Conservation (phyloP, 2,888 invertebrate species). For the Atrina japonica region DNA sequence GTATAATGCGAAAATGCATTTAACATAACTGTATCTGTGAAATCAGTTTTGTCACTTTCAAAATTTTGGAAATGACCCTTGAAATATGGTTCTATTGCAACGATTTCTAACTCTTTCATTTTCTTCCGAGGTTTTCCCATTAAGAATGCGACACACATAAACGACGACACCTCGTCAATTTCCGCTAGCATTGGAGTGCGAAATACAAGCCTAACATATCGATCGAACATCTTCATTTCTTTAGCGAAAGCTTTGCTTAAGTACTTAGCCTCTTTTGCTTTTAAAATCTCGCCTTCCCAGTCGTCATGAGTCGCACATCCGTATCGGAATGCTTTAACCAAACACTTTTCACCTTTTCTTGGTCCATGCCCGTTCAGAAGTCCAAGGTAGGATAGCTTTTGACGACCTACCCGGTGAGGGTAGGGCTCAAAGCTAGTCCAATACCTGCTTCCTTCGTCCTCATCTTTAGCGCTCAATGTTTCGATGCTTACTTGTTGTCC, state of each 20-base stretch:
- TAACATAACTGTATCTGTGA: constrained; percentile 46
- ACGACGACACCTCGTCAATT: constrained; percentile 66
- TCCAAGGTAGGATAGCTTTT: constrained; percentile 63
- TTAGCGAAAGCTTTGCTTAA: constrained; percentile 48
- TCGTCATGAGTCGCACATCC: constrained; percentile 54
- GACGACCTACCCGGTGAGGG: constrained; percentile 57
- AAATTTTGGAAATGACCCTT: constrained; percentile 59
- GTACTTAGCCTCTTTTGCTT: constrained; percentile 48
- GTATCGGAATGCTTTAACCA: constrained; percentile 64
- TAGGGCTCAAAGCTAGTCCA: constrained; percentile 63
- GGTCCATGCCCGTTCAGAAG: constrained; percentile 66
- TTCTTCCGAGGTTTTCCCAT: constrained; percentile 59
- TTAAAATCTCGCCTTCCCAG: constrained; percentile 54
- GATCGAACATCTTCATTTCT: constrained; percentile 37
- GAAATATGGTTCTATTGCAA: constrained; percentile 62
- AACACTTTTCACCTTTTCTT: constrained; percentile 63
- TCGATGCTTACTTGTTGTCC: constrained; percentile 62
- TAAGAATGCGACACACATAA: constrained; percentile 59
- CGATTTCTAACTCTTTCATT: constrained; percentile 57
- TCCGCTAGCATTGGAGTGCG: constrained; percentile 62
- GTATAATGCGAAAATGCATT: constrained; percentile 67
- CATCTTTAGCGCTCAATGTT: constrained; percentile 51
- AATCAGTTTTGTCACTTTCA: constrained; percentile 50
- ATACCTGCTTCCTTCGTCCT: constrained; percentile 50
- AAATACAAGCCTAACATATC: constrained; percentile 45